Conservation (phyloP, 2,888 invertebrate genomes). For the Pheosia gnoma region DNA sequence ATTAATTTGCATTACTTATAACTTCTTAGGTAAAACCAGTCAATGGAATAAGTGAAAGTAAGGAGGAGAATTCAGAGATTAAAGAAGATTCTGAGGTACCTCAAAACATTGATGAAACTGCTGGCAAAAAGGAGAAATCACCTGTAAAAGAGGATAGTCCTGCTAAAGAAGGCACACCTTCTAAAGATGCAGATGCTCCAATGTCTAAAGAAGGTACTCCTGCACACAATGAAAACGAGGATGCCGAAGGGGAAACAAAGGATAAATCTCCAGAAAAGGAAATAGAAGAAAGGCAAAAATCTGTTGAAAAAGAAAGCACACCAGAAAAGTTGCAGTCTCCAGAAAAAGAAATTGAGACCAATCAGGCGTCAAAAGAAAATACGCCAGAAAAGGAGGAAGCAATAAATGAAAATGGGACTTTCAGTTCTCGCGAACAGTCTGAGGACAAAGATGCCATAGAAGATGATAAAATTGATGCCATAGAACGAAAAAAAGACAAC, state of each 20-base stretch:
- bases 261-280: slow-evolving; percentile 49
- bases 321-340: slow-evolving; percentile 48
- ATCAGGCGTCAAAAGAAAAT: slow-evolving; percentile 55
- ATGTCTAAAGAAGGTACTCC: slow-evolving; percentile 52
- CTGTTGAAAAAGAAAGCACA: slow-evolving; percentile 52
- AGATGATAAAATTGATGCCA: slow-evolving; percentile 38
- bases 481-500: slow-evolving; percentile 63
- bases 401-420: slow-evolving; percentile 71
- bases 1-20: slow-evolving; percentile 13
- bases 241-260: slow-evolving; percentile 35
- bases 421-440: slow-evolving; percentile 74
- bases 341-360: slow-evolving; percentile 45
- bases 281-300: slow-evolving; percentile 54
- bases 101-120: slow-evolving; percentile 25
- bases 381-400: slow-evolving; percentile 61
- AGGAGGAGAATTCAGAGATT: slow-evolving; percentile 58
- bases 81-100: slow-evolving; percentile 56
- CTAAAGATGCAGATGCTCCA: slow-evolving; percentile 38
- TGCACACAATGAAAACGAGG: slow-evolving; percentile 42
- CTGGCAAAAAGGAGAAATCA: slow-evolving; percentile 46
- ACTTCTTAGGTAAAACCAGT: slow-evolving; percentile 57
- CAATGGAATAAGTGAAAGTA: slow-evolving; percentile 61
- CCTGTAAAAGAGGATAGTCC: slow-evolving; percentile 43
- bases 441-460: slow-evolving; percentile 58
- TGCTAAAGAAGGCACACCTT: slow-evolving; percentile 46